These are phyloP conservation scores for Plagodis pulveraria DNA, from an alignment of 2,888 invertebrate species.

Conservation along the genomic window DNA sequence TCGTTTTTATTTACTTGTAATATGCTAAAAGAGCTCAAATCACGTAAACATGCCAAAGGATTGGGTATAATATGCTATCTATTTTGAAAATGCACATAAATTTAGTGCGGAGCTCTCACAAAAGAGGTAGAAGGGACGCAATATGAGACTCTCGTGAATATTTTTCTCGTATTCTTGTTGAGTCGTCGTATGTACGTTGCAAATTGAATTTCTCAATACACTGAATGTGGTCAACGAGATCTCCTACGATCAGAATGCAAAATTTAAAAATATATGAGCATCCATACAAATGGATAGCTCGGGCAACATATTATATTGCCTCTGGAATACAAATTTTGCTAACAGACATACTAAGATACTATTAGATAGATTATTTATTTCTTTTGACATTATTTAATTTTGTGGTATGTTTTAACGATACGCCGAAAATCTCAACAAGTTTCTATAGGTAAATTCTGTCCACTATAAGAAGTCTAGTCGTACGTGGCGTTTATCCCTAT, in stretches of 20 bases:
- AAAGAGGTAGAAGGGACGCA: conserved; percentile 2
- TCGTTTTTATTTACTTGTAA: no score
- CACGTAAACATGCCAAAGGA: not conserved
- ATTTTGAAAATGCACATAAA: conserved; percentile 7
- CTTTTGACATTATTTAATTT: no score
- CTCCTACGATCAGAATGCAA: not conserved
- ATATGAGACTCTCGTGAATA: conserved; percentile 3
- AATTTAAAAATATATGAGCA: not conserved
- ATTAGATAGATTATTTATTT: no score
- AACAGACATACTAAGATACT: no score
- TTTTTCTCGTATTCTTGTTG: conserved; percentile 1
- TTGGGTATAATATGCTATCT: conserved; percentile 6
- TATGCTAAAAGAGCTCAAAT: not conserved
- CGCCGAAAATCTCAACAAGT: no score
- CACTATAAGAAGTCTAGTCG: no score
- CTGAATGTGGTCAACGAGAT: conserved; percentile 2
- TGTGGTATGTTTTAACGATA: no score
- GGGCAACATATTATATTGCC: no score
- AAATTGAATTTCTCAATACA: conserved; percentile 3
- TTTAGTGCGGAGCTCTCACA: conserved; percentile 4
- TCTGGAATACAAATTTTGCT: no score
- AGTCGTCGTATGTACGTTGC: not conserved
- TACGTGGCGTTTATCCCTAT: no score
- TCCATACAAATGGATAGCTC: no score
- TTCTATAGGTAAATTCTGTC: no score